phyloP scores from a whole-genome alignment of 1,140 invertebrate genomes.

The Cyphomyrmex costatus region DNA sequence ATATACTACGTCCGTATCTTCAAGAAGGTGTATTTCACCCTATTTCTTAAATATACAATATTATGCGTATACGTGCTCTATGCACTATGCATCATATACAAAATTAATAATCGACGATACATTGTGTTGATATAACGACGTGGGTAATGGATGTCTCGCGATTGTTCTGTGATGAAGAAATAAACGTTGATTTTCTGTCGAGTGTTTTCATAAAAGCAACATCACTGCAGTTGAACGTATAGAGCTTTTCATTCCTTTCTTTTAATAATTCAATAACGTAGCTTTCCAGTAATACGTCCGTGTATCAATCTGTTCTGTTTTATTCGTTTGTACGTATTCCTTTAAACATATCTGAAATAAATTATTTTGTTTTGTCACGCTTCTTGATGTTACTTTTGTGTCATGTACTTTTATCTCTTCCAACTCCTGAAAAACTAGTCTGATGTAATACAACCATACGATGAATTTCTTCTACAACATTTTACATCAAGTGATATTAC shows the following conservation, averaged over 20 bases:
- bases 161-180: background rate
- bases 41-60: background rate
- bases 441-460: background rate
- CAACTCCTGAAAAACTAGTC: background rate
- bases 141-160: background rate
- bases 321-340: background rate
- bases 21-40: slow-evolving; percentile 14
- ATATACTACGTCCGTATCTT: background rate
- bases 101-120: slow-evolving; percentile 29
- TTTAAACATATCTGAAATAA: background rate
- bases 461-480: background rate
- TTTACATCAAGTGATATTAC: background rate
- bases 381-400: background rate
- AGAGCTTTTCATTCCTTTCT: background rate
- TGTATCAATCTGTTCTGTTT: background rate
- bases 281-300: background rate
- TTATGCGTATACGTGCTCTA: background rate
- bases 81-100: background rate
- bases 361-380: background rate
- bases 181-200: background rate
- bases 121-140: background rate
- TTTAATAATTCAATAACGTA: background rate
- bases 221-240: background rate
- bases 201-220: slow-evolving; percentile 17
- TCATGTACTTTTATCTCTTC: background rate